Evolutionary conservation across 2,888 invertebrate species (phyloP), one percentile per base, ranked within the genome.

Genomic region (Ashinkailepas kermadecensis): DNA sequence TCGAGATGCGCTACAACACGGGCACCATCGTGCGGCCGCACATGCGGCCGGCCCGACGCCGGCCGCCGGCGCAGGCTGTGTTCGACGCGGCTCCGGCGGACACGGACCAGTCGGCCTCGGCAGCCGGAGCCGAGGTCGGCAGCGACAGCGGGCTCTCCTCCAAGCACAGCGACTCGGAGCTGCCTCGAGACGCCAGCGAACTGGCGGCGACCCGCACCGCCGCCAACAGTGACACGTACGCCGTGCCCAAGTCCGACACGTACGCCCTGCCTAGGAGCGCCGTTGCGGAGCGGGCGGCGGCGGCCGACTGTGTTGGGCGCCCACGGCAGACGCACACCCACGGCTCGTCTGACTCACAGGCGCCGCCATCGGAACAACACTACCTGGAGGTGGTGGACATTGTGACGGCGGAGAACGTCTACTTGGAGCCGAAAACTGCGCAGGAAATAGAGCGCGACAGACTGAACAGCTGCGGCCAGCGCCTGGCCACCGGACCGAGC

Each of bases 91-190:
- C 74, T 18, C 56, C 18, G 74, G 21, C 54, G 21, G 74, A 21
- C 10, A 13, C 13, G 13, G 67, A n/a, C n/a, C n/a, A 70, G 70
- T n/a, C 21, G 65, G 10, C 8, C 23, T 0, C 21, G 12, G 8
- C 67, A 23, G 67, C 23, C 23, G 12, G 56, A 3, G 39, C 21
- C 8, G 74, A 56, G 21, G 54, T 21, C 9, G 54, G 23, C 54
- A 74, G 74, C 56, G 74, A 74, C 74, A 74, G 74, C 54, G 74
- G 74, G 1, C 54, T 74, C 54, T 74, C 74, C 74, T 74, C 74
- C 74, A 74, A 74, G 74, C 11, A 21, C 13, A 23, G 74, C 74
- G 74, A 74, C 21, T 11, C 74, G 39, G 25, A 70, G 39, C 39
- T 39, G 39, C 39, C 39, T 39, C 39, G 39, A 39, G 39, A 39